These are phyloP conservation scores for Anguilla japonica DNA, from an alignment of 2,113 vertebrate species.

Conservation along the genomic window DNA sequence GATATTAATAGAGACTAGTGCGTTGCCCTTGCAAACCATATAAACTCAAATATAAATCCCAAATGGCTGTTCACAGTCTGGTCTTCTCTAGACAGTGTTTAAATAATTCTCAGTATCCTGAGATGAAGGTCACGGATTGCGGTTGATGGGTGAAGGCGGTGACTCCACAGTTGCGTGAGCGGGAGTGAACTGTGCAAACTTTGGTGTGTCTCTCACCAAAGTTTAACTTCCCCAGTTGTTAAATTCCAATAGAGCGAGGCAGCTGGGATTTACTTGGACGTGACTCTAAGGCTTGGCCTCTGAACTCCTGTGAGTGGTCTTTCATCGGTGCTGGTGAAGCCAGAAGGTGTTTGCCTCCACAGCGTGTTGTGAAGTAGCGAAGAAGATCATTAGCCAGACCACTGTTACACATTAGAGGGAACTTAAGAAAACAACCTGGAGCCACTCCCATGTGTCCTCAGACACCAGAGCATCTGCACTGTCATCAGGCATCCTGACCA, in stretches of 20 bases:
- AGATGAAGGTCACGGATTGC: too few relatives aligned
- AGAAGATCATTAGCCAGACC: slow-evolving; percentile 44
- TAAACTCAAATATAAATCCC: background rate
- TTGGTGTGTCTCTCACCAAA: background rate
- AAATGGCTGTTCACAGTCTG: background rate
- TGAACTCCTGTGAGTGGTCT: background rate
- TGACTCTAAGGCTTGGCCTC: background rate
- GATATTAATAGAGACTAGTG: too few relatives aligned
- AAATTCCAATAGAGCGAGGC: background rate
- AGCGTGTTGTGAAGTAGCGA: background rate
- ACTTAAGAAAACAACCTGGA: background rate
- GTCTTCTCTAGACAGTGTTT: too few relatives aligned
- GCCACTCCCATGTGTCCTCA: background rate
- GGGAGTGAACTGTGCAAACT: background rate
- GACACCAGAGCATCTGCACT: background rate
- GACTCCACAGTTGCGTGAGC: background rate
- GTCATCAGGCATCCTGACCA: background rate
- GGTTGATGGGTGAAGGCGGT: too few relatives aligned
- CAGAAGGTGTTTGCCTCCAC: background rate
- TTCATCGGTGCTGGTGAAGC: background rate
- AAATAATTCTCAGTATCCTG: too few relatives aligned
- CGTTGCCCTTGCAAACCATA: background rate
- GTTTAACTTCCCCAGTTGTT: background rate
- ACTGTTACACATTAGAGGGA: slow-evolving; percentile 27
- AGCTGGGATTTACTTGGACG: background rate